Evolutionary conservation across 2,113 vertebrate genomes (phyloP), one percentile per base, ranked within the genome.

Genomic region (Nanorana parkeri): DNA sequence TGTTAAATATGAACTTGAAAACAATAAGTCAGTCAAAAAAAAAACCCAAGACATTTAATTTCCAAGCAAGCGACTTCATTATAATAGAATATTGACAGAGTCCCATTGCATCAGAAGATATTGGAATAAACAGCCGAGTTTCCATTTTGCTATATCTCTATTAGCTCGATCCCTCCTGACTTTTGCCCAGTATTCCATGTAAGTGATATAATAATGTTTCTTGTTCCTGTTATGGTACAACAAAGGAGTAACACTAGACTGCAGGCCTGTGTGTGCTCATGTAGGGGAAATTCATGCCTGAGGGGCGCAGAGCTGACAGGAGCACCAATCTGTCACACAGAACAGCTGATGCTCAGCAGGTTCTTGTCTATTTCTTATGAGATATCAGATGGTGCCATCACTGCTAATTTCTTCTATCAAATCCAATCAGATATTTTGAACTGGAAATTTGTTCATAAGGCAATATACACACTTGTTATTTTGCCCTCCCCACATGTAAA

Each of bases 271-370:
- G 29, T 73, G 54, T 29, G 58, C 58, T 60, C 20, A 11, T 21
- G 58, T 60, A 60, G 58, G 58, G 58, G 58, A 60, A 56, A 26
- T 13, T 29, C 24, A 56, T 10, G 52, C 52, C 26, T 23, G 26
- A 24, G 41, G 41, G 47, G 32, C 47, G 47, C 41, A 47, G 13
- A 68, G 67, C 20, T 68, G 67, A 76, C 32, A 28, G 61, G 23
- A 65, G 41, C 23, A 66, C 58, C 17, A 26, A 61, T 67, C 23
- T 66, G 63, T 28, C 51, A 66, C 47, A 78, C 51, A 26, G 5
- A 67, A 78, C 76, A 78, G 61, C 23, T 78, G 76, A 78, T 26
- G 47, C 76, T 28, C 76, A 67, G 76, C 76, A 55, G 61, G 76
- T 54, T 41, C 11, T 41, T 23, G 29, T 78, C 63, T 56, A 21